A percentile compares a stretch with the other conserved stretches of the same genome.
These are phyloP conservation scores for Trachurus trachurus DNA, from an alignment of 2,797 vertebrate species.

Conservation along the genomic window DNA sequence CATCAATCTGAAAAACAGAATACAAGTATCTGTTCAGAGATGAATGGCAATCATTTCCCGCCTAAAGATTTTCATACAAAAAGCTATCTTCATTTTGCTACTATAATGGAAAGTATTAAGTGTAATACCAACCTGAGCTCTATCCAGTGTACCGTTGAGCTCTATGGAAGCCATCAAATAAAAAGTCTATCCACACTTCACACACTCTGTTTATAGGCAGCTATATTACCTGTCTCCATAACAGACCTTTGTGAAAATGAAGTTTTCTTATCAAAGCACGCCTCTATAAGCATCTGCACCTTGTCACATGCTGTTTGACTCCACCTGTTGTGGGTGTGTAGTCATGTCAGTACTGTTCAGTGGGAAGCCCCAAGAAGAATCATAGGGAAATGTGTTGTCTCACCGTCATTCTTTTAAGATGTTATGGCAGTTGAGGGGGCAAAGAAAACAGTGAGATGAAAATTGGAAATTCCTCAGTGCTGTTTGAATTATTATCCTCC, in stretches of 20 bases:
- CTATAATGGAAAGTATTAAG: neutral
- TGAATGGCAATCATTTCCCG: neutral
- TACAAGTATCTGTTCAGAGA: neutral
- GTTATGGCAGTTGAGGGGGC: neutral
- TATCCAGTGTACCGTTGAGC: conserved; percentile 28
- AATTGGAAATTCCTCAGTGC: neutral
- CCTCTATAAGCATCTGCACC: conserved; percentile 41
- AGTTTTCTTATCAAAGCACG: conserved; percentile 18
- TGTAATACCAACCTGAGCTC: conserved; percentile 52
- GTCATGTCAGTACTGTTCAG: neutral
- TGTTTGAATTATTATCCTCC: neutral
- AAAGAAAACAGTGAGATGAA: neutral
- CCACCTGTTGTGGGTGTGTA: conserved; percentile 45
- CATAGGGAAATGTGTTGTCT: neutral
- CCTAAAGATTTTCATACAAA: neutral
- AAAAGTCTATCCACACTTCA: neutral
- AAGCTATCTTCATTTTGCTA: neutral
- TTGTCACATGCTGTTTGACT: conserved; percentile 66
- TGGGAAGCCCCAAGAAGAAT: conserved; percentile 20
- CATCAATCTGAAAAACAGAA: conserved; percentile 76
- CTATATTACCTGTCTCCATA: conserved; percentile 16
- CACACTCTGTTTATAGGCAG: neutral
- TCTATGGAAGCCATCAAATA: conserved; percentile 52
- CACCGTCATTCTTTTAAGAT: neutral
- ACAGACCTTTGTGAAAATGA: conserved; percentile 13